These are phyloP conservation scores for Platerodrilus igneus DNA, from an alignment of 2,888 invertebrate species.

Conservation along the genomic window DNA sequence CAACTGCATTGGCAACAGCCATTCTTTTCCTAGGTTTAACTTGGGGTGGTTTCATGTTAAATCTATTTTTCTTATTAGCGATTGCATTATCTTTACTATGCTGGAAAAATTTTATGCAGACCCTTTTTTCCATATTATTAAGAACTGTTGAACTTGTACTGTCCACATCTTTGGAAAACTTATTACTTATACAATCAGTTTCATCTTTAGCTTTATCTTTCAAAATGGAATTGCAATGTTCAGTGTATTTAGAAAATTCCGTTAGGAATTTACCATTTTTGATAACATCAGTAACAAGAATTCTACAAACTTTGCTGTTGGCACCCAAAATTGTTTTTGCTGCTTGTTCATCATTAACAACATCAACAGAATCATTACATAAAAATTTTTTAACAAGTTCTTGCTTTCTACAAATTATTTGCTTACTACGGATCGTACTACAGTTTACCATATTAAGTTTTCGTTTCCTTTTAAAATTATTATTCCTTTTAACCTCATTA, in stretches of 20 bases:
- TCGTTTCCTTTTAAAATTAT: neutral
- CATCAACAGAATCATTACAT: neutral
- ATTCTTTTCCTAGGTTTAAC: too few relatives aligned
- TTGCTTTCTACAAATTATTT: neutral
- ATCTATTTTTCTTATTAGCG: too few relatives aligned
- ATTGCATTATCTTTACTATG: too few relatives aligned
- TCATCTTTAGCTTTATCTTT: too few relatives aligned
- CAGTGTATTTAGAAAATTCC: conserved; percentile 4
- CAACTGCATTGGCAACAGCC: too few relatives aligned
- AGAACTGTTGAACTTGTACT: too few relatives aligned
- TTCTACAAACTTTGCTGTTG: conserved; percentile 36
- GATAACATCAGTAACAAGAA: conserved; percentile 38
- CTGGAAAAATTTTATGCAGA: too few relatives aligned
- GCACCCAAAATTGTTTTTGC: conserved; percentile 12
- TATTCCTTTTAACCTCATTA: neutral
- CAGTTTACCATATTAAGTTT: too few relatives aligned
- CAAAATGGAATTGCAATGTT: conserved; percentile 1
- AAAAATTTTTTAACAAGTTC: neutral
- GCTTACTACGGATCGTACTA: neutral
- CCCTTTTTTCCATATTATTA: too few relatives aligned
- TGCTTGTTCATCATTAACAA: neutral
- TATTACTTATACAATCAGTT: too few relatives aligned
- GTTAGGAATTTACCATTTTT: neutral
- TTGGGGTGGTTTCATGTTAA: too few relatives aligned
- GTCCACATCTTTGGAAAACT: too few relatives aligned